Evolutionary conservation across 92 coral and sea anemone genomes (phyloP), one percentile per base, ranked within the genome.

Genomic region (Pocillopora grandis): DNA sequence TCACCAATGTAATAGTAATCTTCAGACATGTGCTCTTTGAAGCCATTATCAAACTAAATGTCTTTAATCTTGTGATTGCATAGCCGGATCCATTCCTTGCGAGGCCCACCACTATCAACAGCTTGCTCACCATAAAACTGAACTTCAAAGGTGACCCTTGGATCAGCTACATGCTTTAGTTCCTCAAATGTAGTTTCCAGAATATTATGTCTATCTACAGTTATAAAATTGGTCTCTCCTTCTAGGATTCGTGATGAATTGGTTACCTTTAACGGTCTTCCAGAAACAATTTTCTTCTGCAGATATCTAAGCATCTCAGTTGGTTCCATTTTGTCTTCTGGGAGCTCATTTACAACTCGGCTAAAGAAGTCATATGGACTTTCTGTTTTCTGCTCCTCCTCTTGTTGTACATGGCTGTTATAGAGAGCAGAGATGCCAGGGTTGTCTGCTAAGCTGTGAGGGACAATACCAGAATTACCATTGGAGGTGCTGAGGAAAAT

Each of bases 231-330:
- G 58, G 89, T 88, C 75, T 87, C 93, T 17, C 91, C 89, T 66
- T 77, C 75, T 57, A 87, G 78, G 59, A 65, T 66, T 75, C 19
- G 19, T 11, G 87, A 75, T 42, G 88, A 77, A 68, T 87, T 84
- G 71, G 79, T 90, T 75, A 90, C 78, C 58, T 90, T 91, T 68
- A 87, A 69, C 70, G 90, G 85, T 60, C 93, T 80, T 60, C 91
- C 93, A 67, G 73, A 48, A 62, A 83, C 88, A 37, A 87, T 87
- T 67, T 90, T 90, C 86, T 84, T 83, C 73, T 87, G 88, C 67
- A 78, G 90, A 83, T 82, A 90, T 87, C 88, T 69, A 14, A 89
- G 89, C 80, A 89, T 89, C 83, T 89, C 92, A 27, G 92, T 82
- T 63, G 92, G 92, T 72, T 89, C 92, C 36, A 62, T 83, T 56